phyloP scores from a whole-genome alignment of 2,888 invertebrate species.

The Caenorhabditis japonica region DNA sequence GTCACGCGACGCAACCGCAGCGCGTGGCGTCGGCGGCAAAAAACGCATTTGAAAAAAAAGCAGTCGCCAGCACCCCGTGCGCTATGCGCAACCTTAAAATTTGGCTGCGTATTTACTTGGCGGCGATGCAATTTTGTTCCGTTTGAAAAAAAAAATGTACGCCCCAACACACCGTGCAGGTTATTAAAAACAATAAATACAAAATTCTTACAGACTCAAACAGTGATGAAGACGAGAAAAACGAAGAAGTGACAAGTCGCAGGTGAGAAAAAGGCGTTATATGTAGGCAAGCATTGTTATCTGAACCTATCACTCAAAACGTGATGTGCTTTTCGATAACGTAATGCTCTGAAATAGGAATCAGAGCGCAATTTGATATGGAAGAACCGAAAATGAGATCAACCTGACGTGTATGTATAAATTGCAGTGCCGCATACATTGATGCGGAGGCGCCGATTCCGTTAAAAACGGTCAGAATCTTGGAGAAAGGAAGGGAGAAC shows the following conservation, averaged over 20 bases:
- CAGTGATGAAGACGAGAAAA: slow-evolving; percentile 51
- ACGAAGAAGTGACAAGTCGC: slow-evolving; percentile 19
- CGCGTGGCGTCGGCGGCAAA: too few relatives aligned
- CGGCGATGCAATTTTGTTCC: not conserved
- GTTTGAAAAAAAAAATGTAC: not conserved
- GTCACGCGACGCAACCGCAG: too few relatives aligned
- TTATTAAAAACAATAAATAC: too few relatives aligned
- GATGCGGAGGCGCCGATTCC: slow-evolving; percentile 40
- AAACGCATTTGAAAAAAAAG: too few relatives aligned
- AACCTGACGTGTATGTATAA: too few relatives aligned
- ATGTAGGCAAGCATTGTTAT: slow-evolving; percentile 5
- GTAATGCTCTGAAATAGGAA: slow-evolving; percentile 4
- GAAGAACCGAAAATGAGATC: too few relatives aligned
- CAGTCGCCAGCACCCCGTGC: too few relatives aligned
- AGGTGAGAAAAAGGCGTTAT: slow-evolving; percentile 14
- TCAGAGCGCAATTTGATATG: slow-evolving; percentile 7
- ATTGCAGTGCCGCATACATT: slow-evolving; percentile 14
- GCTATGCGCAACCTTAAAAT: too few relatives aligned
- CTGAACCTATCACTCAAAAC: not conserved
- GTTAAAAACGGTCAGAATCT: slow-evolving; percentile 14
- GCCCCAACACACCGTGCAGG: too few relatives aligned
- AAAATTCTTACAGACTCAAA: slow-evolving; percentile 41
- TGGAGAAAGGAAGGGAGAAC: slow-evolving; percentile 6
- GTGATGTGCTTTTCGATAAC: slow-evolving; percentile 4
- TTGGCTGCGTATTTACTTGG: too few relatives aligned